These are phyloP conservation scores for Athripsodes cinereus DNA, from an alignment of 2,888 invertebrate genomes.

Conservation along the genomic window DNA sequence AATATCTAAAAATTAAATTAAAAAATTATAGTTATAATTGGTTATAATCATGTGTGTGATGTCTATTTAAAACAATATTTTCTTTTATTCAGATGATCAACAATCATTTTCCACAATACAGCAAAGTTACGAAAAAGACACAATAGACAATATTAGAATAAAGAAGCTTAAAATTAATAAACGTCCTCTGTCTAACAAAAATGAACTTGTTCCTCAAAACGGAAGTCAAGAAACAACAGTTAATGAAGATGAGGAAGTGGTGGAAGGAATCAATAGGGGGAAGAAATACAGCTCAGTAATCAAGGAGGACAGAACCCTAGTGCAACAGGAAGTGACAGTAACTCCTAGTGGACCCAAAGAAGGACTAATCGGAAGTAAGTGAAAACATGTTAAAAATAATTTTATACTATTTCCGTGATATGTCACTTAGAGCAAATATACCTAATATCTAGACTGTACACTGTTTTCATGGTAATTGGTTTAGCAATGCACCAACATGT, in stretches of 20 bases:
- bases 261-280: conserved; percentile 10
- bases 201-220: not conserved
- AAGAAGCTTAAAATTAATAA: conserved; percentile 32
- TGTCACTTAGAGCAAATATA: too few species aligned
- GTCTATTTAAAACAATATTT: too few species aligned
- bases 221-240: not conserved
- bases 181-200: conserved; percentile 32
- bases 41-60: too few species aligned
- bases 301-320: conserved; percentile 23
- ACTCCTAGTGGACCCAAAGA: not conserved
- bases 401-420: too few species aligned
- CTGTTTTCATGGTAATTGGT: too few species aligned
- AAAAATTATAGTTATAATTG: too few species aligned
- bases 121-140: conserved; percentile 25
- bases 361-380: not conserved
- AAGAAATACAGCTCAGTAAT: conserved; percentile 26
- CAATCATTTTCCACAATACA: conserved; percentile 26
- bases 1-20: too few species aligned
- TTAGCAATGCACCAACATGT: too few species aligned
- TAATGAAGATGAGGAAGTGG: conserved; percentile 2
- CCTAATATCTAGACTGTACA: too few species aligned
- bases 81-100: conserved; percentile 21
- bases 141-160: conserved; percentile 9
- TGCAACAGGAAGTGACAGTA: conserved; percentile 18
- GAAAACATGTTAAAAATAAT: too few species aligned